Evolutionary conservation across 2,113 vertebrate species (phyloP), one percentile per base, ranked within the genome.

Genomic region (Holacanthus passer): DNA sequence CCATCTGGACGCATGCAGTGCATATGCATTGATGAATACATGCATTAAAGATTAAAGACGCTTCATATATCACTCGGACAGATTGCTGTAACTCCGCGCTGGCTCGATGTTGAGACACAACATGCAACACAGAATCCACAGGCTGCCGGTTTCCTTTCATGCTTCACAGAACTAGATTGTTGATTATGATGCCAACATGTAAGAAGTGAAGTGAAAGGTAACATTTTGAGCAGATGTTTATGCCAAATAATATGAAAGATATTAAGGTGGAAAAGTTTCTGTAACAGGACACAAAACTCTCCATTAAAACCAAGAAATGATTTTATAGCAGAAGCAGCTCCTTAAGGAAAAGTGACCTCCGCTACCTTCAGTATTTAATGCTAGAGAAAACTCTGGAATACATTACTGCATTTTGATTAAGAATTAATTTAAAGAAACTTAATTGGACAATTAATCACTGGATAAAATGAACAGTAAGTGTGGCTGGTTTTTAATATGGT

Each of bases 11-110:
- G n/a, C 65, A 73, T 31, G 58, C 35, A 16, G n/a, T 11, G 45
- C 52, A 70, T 73, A 48, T 76, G 41, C 72, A 68, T n/a, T 39
- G 58, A 70, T 63, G 72, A 80, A 60, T 29, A 37, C 62, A 60
- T 50, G n/a, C 62, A 65, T 75, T 66, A 71, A 67, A 74, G 45
- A 80, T 88, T 63, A 73, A 85, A 85, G n/a, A 50, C 27, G n/a
- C 43, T 29, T 72, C 24, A 32, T 79, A 48, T 31, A 43, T 64
- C 29, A 50, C 67, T 60, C 20, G 24, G 39, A 55, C 43, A 48
- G 6, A 73, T 43, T 35, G 35, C n/a, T 50, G 31, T 37, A 50
- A 56, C 52, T 63, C 31, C 3, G 24, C 22, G 53, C n/a, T 56
- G 17, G 56, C 27, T 12, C 3, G 12, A 67, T 77, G 62, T 20